Percentiles rank a stretch among this genome's conserved stretches.
Evolutionary conservation across 1,140 invertebrate genomes (phyloP).

Genomic region (Magallana gigas): DNA sequence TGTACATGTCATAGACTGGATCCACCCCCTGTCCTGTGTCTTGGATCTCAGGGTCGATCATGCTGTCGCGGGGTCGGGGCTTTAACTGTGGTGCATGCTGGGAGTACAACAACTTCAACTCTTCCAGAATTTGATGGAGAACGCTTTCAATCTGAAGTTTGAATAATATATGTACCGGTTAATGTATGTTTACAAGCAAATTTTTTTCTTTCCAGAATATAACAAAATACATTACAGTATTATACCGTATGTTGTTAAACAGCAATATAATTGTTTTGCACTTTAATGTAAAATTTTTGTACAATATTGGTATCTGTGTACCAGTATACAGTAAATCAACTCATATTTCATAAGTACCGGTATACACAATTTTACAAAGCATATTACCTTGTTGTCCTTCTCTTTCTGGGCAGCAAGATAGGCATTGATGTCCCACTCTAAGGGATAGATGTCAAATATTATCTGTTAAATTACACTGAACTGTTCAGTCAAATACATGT

Average conservation of each 20-base stretch:
- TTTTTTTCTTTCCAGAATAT: too few species aligned
- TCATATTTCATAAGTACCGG: too few species aligned
- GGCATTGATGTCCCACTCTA: conserved; percentile 75
- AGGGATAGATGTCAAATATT: conserved; percentile 38
- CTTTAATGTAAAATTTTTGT: too few species aligned
- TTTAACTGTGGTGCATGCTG: conserved; percentile 70
- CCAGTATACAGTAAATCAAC: too few species aligned
- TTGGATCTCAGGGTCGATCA: conserved; percentile 36
- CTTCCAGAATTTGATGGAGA: conserved; percentile 64
- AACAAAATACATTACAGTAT: too few species aligned
- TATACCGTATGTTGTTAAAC: too few species aligned
- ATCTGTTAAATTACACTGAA: too few species aligned
- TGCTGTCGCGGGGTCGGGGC: conserved; percentile 50
- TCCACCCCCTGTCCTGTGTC: conserved; percentile 62
- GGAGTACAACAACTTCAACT: conserved; percentile 65
- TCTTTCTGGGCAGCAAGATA: conserved; percentile 75
- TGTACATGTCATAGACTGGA: conserved; percentile 71
- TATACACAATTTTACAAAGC: too few species aligned
- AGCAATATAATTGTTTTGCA: too few species aligned
- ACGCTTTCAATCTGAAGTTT: conserved; percentile 59
- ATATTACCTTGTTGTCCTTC: conserved; percentile 74
- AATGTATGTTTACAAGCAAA: too few species aligned
- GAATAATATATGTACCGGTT: not conserved
- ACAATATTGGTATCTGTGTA: too few species aligned
- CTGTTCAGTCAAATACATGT: too few species aligned